phyloP scores from a whole-genome alignment of 2,888 invertebrate species.

The Coelopa pilipes region DNA sequence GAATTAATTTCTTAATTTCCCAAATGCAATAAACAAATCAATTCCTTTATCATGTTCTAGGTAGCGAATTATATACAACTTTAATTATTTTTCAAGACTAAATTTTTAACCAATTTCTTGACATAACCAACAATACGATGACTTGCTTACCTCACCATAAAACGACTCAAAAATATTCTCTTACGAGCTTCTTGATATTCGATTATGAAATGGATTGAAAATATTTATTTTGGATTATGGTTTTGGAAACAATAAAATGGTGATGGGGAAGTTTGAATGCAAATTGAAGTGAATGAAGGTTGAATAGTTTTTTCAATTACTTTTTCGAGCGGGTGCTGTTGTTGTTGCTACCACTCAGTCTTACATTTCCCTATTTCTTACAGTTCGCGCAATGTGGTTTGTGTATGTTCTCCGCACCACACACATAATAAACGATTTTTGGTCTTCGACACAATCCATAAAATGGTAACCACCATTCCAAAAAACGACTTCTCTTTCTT shows the following conservation, averaged over 20 bases:
- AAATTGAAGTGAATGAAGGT: not conserved
- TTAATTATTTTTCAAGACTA: constrained; percentile 5
- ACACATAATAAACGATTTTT: constrained; percentile 36
- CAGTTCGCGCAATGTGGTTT: constrained; percentile 32
- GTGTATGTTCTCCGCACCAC: constrained; percentile 24
- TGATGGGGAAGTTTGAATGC: not conserved
- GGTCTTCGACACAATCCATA: constrained; percentile 34
- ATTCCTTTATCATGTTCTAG: constrained; percentile 36
- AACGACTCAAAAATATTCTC: constrained; percentile 5
- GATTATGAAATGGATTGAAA: constrained; percentile 26
- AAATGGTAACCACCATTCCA: constrained; percentile 37
- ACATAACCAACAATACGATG: constrained; percentile 32
- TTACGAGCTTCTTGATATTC: constrained; percentile 2
- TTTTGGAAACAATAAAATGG: not conserved
- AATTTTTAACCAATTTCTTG: constrained; percentile 24
- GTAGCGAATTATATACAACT: constrained; percentile 28
- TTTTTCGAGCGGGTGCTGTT: constrained; percentile 26
- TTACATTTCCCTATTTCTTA: constrained; percentile 30
- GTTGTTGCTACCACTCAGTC: constrained; percentile 18
- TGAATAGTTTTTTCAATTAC: not conserved
- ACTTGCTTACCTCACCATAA: not conserved
- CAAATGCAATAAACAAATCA: constrained; percentile 36
- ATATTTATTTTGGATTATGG: constrained; percentile 13
- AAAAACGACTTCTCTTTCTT: constrained; percentile 19
- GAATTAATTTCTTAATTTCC: constrained; percentile 26